These are phyloP conservation scores for Takifugu rubripes DNA, from an alignment of 2,797 vertebrate genomes.

Conservation along the genomic window DNA sequence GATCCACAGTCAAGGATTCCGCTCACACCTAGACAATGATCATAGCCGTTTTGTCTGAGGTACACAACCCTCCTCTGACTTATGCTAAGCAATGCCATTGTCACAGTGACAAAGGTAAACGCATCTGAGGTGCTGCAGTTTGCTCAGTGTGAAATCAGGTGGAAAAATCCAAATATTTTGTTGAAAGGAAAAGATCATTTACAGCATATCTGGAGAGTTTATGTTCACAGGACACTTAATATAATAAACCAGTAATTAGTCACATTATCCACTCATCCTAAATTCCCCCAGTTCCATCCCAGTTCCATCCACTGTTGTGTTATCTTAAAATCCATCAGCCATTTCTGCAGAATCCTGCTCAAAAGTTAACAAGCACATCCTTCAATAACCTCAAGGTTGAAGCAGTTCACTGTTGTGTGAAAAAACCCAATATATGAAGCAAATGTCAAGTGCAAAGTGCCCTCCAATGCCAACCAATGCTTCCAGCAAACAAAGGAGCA, in stretches of 20 bases:
- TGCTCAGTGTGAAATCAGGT: slow-evolving; percentile 16
- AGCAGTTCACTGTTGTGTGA: neutral
- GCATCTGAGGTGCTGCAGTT: slow-evolving; percentile 2
- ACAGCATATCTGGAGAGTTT: slow-evolving; percentile 8
- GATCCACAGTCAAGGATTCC: slow-evolving; percentile 13
- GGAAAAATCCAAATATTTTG: neutral
- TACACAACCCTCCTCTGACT: slow-evolving; percentile 33
- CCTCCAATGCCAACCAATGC: neutral
- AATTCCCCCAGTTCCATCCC: neutral
- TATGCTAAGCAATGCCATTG: slow-evolving; percentile 13
- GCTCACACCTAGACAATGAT: neutral
- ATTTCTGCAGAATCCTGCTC: neutral
- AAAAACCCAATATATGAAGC: neutral
- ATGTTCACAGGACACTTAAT: neutral
- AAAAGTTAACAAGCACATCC: neutral
- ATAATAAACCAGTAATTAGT: neutral
- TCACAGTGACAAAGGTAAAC: slow-evolving; percentile 24
- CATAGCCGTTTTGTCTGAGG: slow-evolving; percentile 1
- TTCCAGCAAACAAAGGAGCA: neutral
- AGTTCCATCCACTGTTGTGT: neutral
- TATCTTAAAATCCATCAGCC: neutral
- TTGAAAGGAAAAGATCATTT: slow-evolving; percentile 15
- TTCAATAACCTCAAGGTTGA: neutral
- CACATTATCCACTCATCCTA: neutral
- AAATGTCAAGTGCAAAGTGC: neutral